A percentile compares a stretch with the other conserved stretches of the same genome.
Evolutionary conservation across 2,888 invertebrate species (phyloP).

Genomic region (Agriopis aurantiaria): DNA sequence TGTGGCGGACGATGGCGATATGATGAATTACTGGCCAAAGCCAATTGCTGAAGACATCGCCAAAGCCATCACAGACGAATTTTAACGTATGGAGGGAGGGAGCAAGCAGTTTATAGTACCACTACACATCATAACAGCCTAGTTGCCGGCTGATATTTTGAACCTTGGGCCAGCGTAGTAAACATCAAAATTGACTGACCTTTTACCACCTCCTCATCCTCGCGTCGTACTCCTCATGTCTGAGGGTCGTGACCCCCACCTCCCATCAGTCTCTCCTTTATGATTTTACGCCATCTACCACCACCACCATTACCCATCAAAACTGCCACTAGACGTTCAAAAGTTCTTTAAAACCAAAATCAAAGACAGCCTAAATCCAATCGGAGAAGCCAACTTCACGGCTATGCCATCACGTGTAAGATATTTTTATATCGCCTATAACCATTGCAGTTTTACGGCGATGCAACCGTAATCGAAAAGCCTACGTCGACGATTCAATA

Average conservation of each 20-base stretch:
- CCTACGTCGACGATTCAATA: constrained; percentile 34
- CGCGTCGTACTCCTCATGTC: no score
- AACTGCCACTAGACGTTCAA: background rate
- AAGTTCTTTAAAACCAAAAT: background rate
- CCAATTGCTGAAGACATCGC: no score
- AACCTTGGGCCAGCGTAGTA: background rate
- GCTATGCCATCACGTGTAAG: constrained; percentile 53
- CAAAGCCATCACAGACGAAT: no score
- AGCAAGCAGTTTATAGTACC: background rate
- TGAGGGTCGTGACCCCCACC: no score
- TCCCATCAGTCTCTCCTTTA: no score
- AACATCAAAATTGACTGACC: background rate
- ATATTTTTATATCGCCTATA: constrained; percentile 62
- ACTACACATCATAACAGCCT: background rate
- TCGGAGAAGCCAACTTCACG: constrained; percentile 25
- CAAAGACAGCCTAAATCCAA: constrained; percentile 2
- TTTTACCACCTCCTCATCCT: no score
- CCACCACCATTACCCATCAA: background rate
- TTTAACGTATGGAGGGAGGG: no score
- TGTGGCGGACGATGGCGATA: no score
- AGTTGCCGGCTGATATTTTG: no score
- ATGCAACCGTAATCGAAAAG: constrained; percentile 62
- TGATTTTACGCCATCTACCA: no score
- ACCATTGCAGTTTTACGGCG: constrained; percentile 64
- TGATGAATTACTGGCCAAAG: no score